These are phyloP conservation scores for Lemur catta DNA, from an alignment of 2,797 vertebrate genomes.

Conservation along the genomic window DNA sequence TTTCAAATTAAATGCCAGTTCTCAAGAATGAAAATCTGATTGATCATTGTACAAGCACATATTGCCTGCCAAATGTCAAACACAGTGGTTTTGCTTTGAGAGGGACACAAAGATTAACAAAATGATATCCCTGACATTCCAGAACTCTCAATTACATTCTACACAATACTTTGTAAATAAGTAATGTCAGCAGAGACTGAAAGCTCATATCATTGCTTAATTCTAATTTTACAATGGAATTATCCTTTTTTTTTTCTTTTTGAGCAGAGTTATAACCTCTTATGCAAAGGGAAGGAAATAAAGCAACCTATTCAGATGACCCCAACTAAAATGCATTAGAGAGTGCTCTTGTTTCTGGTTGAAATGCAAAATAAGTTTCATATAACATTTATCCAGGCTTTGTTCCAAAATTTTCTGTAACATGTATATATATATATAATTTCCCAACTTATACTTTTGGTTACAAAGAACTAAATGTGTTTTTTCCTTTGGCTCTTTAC, in stretches of 20 bases:
- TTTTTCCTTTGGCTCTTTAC: background rate
- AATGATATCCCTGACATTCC: background rate
- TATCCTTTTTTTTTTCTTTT: background rate
- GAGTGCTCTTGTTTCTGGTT: constrained; percentile 1
- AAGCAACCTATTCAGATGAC: constrained; percentile 31
- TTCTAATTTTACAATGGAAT: constrained; percentile 20
- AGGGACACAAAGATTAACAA: background rate
- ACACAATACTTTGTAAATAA: constrained; percentile 10
- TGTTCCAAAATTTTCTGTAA: constrained; percentile 27
- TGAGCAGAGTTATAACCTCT: background rate
- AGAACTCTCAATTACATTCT: constrained; percentile 10
- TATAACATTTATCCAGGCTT: constrained; percentile 39
- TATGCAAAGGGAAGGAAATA: background rate
- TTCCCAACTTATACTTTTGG: constrained; percentile 8
- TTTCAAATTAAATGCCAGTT: background rate
- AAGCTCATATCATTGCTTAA: background rate
- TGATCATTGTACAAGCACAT: background rate
- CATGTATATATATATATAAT: background rate
- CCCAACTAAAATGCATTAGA: constrained; percentile 20
- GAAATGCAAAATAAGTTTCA: constrained; percentile 47
- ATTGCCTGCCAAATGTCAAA: background rate
- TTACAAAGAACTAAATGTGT: background rate
- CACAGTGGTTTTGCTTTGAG: background rate
- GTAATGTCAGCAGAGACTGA: background rate
- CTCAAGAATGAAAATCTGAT: background rate